Evolutionary conservation across 2,888 invertebrate genomes (phyloP).

Genomic region (Tethea ocularis): DNA sequence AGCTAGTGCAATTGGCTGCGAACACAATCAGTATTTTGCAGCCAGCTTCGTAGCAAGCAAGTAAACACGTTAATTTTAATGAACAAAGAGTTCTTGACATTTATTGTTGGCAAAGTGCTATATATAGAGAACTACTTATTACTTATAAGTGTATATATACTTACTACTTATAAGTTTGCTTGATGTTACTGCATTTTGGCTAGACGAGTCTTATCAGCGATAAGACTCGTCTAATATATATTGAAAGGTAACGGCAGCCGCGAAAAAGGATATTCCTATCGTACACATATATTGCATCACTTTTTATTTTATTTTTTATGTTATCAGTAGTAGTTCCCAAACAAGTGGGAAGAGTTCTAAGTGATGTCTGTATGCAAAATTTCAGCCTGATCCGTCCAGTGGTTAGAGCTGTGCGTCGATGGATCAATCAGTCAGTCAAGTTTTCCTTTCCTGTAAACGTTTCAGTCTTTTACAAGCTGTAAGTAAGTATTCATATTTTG

Average conservation of each 20-base stretch:
- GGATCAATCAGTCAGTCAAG: too few species aligned
- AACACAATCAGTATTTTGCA: constrained; percentile 39
- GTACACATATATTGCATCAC: constrained; percentile 39
- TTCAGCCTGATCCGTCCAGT: too few species aligned
- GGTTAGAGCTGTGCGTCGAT: too few species aligned
- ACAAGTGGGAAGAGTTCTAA: constrained; percentile 56
- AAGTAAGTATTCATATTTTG: too few species aligned
- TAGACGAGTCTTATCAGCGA: not conserved
- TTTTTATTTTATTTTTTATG: constrained; percentile 69
- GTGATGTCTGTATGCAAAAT: too few species aligned
- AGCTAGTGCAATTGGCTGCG: constrained; percentile 16
- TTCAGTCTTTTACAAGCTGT: too few species aligned
- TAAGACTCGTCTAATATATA: constrained; percentile 26
- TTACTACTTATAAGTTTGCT: constrained; percentile 30
- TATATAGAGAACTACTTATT: constrained; percentile 28
- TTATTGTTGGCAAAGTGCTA: constrained; percentile 31
- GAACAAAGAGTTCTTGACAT: constrained; percentile 33
- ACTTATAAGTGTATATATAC: too few species aligned
- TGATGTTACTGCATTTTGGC: constrained; percentile 19
- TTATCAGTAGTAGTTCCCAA: constrained; percentile 66
- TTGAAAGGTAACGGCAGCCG: constrained; percentile 46
- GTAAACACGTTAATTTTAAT: constrained; percentile 43
- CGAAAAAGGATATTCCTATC: constrained; percentile 60
- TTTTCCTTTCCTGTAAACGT: constrained; percentile 9
- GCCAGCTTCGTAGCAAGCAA: constrained; percentile 24